Base-by-base conservation (phyloP, 1,140 invertebrate species). In the Carposina sasakii region DNA sequence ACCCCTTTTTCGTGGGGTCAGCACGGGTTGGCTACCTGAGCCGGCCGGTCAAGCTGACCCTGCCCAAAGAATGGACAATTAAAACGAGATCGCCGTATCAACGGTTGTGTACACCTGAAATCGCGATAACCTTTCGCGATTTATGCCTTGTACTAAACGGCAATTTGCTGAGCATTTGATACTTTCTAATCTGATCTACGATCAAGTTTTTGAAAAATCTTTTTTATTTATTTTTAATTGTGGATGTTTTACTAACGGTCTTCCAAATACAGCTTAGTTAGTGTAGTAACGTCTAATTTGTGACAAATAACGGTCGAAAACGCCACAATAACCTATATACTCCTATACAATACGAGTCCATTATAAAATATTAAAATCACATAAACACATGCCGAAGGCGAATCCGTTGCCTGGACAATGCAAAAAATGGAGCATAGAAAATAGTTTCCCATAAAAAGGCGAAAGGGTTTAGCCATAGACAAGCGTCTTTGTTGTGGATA, bases 51-150 rank as follows among this genome's bases (percentile, higher is more conserved):
- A 50, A 30, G 48, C 23, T 70, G 70, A 77, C 67, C 76, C 72
- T 55, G 60, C 66, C 65, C 63, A 70, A 49, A 59, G 52, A 63
- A 62, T 70, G 55, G 63, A 82, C 76, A 78, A 79, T 83, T 83
- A 77, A 79, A 83, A 75, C 62, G 65, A 77, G 75, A 73, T 50
- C 73, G 45, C 44, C 53, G 54, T 48, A 67, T 57, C 57, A 70
- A 77, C 70, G 73, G 73, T 63, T 68, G 30, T 59, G 65, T 56
- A 60, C 57, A 49, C 60, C 54, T 68, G 22, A 70, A 71, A 71
- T 77, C 67, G 62, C 65, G 79, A 81, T 83, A 83, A 83, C 79
- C 79, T 77, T 57, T 52, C n/a, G n/a, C n/a, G n/a, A n/a, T n/a
- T n/a, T n/a, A n/a, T n/a, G n/a, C n/a, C n/a, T n/a, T n/a, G n/a